Base-by-base conservation (phyloP, 2,113 vertebrate species). In the Rhadina sibilatrix region DNA sequence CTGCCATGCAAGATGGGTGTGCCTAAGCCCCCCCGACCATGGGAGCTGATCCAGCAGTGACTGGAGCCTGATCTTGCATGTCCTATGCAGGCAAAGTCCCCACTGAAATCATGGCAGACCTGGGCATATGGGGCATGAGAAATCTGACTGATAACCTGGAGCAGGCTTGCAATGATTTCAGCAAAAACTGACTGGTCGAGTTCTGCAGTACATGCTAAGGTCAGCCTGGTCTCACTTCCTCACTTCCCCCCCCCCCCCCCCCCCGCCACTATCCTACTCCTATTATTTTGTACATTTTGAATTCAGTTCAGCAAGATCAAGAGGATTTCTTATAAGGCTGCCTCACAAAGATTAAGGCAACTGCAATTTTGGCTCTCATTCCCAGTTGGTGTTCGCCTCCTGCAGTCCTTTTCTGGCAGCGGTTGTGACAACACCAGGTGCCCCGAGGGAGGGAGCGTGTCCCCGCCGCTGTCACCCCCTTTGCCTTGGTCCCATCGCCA, bases 301-400 rank as follows among this genome's bases (percentile, higher is more conserved):
- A 80, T 63, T 78, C 64, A 87, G 76, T 91, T 84, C 84, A 66
- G 78, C 71, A 95, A 94, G 72, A 86, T 92, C 61, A 83, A 91
- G 88, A 91, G 65, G 74, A 89, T 93, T 88, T 92, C 57, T 74
- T 40, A 8, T n/a, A 91, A 91, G 95, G 91, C 92, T 97, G 96
- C 96, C 96, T 96, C 90, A 91, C 56, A 82, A 80, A 87, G 90
- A 90, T 85, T 90, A 97, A 96, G 97, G 93, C 95, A 96, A 96
- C 93, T 86, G 76, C 88, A 89, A 16, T 89, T 90, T 92, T 96
- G 95, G 92, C 91, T 97, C 87, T 83, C 0, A 1, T 87, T 94
- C 84, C 90, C 83, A 56, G 80, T 57, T n/a, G n/a, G 38, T 59
- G 57, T 91, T 83, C 89, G 46, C 90, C 90, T 95, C 83, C 74